Evolutionary conservation across 2,797 vertebrate species (phyloP).

Genomic region (Poecilia picta): DNA sequence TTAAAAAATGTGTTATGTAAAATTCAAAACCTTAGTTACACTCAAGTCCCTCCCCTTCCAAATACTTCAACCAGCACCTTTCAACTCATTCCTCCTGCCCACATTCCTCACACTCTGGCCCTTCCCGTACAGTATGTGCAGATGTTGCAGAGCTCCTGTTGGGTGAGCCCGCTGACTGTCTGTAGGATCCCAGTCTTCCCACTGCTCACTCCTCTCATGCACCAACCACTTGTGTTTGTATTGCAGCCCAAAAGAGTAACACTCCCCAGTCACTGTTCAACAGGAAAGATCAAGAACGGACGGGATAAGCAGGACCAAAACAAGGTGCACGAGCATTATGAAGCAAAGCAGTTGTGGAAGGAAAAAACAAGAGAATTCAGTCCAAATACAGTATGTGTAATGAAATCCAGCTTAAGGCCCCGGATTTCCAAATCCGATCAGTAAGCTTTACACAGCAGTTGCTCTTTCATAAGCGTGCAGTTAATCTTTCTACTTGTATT

Average conservation of each 20-base stretch:
- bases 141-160: conserved; percentile 46
- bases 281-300: conserved; percentile 37
- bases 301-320: conserved; percentile 53
- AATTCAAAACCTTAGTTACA: conserved; percentile 1
- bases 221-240: conserved; percentile 50
- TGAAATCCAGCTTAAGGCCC: conserved; percentile 29
- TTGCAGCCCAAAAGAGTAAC: conserved; percentile 42
- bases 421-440: conserved; percentile 36
- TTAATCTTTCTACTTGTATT: not conserved
- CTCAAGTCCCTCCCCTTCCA: not conserved
- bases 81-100: conserved; percentile 1
- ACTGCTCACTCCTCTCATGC: conserved; percentile 43
- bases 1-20: not conserved
- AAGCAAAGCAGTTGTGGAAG: conserved; percentile 22
- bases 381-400: conserved; percentile 26
- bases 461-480: conserved; percentile 2
- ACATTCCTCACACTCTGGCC: conserved; percentile 2
- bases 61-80: conserved; percentile 3
- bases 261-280: conserved; percentile 18
- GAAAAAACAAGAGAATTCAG: conserved; percentile 41
- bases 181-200: conserved; percentile 40
- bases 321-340: conserved; percentile 34
- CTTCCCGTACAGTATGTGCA: conserved; percentile 29
- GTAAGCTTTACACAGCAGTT: conserved; percentile 29
- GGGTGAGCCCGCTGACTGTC: conserved; percentile 34